Conservation (phyloP, 1,140 invertebrate genomes). For the Drosophila seguyi region DNA sequence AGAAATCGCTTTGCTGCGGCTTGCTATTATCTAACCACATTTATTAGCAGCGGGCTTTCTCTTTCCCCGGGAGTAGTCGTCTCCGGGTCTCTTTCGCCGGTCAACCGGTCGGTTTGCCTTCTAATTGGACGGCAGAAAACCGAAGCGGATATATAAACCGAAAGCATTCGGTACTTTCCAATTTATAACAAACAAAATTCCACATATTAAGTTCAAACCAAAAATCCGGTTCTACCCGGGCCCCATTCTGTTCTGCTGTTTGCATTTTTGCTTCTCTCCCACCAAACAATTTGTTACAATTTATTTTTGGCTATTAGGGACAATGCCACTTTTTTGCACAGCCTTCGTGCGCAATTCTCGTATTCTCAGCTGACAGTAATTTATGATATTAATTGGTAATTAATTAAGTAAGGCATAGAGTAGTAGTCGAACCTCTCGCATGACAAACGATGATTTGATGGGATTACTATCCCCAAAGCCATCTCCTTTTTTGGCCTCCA, state of each 20-base stretch:
- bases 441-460: conserved; percentile 41
- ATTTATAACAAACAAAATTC: conserved; percentile 67
- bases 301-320: conserved; percentile 35
- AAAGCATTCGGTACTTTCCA: conserved; percentile 77
- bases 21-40: conserved; percentile 39
- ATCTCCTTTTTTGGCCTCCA: conserved; percentile 48
- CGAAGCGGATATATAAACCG: conserved; percentile 60
- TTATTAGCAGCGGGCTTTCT: conserved; percentile 57
- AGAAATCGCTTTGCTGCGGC: conserved; percentile 19
- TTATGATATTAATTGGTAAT: conserved; percentile 76
- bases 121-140: conserved; percentile 50
- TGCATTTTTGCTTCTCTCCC: conserved; percentile 6
- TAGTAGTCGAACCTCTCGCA: conserved; percentile 17
- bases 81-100: conserved; percentile 12
- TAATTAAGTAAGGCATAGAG: conserved; percentile 52
- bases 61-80: conserved; percentile 22
- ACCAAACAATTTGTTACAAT: conserved; percentile 69
- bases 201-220: conserved; percentile 47
- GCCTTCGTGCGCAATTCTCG: conserved; percentile 29
- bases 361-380: conserved; percentile 41
- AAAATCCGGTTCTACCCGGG: conserved; percentile 61
- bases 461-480: conserved; percentile 36
- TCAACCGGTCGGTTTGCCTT: conserved; percentile 62
- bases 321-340: conserved; percentile 23
- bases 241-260: conserved; percentile 24